Evolutionary conservation across 2,113 vertebrate species (phyloP), one percentile per base, ranked within the genome.

Genomic region (Peromyscus maniculatus): DNA sequence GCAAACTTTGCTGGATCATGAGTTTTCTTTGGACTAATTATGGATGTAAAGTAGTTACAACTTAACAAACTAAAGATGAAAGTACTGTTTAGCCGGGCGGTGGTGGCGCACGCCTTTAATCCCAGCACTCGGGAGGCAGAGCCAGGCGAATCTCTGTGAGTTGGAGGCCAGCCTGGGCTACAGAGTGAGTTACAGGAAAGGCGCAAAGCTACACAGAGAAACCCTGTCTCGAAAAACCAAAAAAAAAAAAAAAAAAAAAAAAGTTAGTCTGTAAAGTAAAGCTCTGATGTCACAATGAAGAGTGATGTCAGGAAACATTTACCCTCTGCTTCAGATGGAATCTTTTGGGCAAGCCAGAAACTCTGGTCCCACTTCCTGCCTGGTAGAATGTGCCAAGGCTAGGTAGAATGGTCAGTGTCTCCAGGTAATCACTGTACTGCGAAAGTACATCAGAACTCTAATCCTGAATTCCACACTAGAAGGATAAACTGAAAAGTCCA

Each of bases 191-290:
- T 49, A 5, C 46, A 49, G 6, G 46, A 49, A 49, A 49, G 46
- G 6, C 7, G 46, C 46, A 49, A 49, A 49, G 5, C 46, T 49
- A 49, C 46, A 49, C 46, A 49, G 46, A 49, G 46, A 49, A 49
- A 49, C 46, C 46, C 46, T 49, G 7, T 49, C 46, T 49, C 46
- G 46, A 49, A 49, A 49, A 49, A 6, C 46, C 39, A 43, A 43
- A 43, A 43, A 49, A 49, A 49, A 49, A 95, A 43, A 43, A 49
- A 49, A 49, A 49, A 95, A 97, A 96, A 98, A 90, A 52, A 52
- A 52, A 11, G 52, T 52, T 52, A 52, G 52, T 52, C 52, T 52
- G 96, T 95, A 26, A 93, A 87, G 64, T 39, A 33, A 66, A 57
- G 66, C 7, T 21, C 82, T 64, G 39, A 39, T n/a, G n/a, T 86